Conservation (phyloP, 30 jellyfish, hydroid and myxozoan species). For the Rhopilema esculentum region DNA sequence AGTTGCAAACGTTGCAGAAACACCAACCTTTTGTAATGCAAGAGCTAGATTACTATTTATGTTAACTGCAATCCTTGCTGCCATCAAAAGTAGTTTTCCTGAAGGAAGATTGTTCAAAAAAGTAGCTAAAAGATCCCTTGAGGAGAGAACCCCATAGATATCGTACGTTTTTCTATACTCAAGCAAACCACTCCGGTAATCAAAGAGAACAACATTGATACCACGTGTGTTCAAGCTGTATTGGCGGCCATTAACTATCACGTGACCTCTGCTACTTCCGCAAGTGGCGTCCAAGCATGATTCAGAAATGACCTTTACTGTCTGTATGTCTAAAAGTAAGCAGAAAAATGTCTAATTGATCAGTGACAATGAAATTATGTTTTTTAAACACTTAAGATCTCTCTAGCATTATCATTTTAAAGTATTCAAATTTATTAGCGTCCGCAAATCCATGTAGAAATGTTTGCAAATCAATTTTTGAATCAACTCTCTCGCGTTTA, state of each 20-base stretch:
- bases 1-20: slow-evolving; percentile 45
- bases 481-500: no score
- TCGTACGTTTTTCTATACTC: slow-evolving; percentile 30
- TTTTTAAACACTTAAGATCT: no score
- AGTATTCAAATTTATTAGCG: no score
- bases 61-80: not conserved
- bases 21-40: slow-evolving; percentile 52
- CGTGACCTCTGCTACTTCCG: slow-evolving; percentile 4
- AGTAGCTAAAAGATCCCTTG: not conserved
- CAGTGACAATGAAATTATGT: not conserved
- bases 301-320: slow-evolving; percentile 18
- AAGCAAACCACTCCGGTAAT: slow-evolving; percentile 51
- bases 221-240: slow-evolving; percentile 26
- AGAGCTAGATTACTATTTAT: not conserved
- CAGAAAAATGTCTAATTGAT: not conserved
- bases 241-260: slow-evolving; percentile 48
- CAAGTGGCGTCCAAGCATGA: not conserved
- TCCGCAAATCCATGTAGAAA: no score
- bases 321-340: not conserved
- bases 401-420: no score
- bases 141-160: not conserved
- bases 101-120: slow-evolving; percentile 8
- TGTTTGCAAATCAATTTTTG: no score
- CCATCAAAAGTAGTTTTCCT: slow-evolving; percentile 43
- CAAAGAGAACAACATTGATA: slow-evolving; percentile 33